These are phyloP conservation scores for Lithobates pipiens DNA, from an alignment of 2,797 vertebrate species.

Conservation along the genomic window DNA sequence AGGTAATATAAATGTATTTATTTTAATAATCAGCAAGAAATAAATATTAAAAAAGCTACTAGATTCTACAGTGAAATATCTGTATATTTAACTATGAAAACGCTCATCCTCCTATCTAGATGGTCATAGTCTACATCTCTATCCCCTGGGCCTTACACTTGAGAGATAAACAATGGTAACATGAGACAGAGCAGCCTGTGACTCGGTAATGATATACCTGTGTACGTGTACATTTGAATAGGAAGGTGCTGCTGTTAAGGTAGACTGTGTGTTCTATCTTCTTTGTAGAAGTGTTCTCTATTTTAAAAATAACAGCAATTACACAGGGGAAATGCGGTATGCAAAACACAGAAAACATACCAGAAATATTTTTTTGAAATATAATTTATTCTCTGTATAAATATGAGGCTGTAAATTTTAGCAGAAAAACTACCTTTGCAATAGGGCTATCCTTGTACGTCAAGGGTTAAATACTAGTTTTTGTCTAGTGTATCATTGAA, in stretches of 20 bases:
- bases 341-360: background rate
- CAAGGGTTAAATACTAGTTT: too few species aligned
- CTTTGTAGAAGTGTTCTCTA: background rate
- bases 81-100: background rate
- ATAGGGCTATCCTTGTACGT: too few species aligned
- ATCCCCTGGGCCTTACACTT: constrained; percentile 19
- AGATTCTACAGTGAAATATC: background rate
- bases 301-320: background rate
- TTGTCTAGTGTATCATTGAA: too few species aligned
- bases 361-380: background rate
- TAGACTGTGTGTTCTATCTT: constrained; percentile 27
- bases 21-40: background rate
- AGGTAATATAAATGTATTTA: background rate
- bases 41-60: background rate
- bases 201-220: constrained; percentile 59
- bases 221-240: constrained; percentile 25
- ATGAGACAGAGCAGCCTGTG: constrained; percentile 45
- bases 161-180: constrained; percentile 57
- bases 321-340: too few species aligned
- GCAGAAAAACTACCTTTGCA: too few species aligned
- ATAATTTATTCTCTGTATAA: too few species aligned
- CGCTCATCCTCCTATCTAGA: background rate
- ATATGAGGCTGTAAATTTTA: too few species aligned
- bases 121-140: constrained; percentile 2
- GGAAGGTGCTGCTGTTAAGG: constrained; percentile 50